Percentiles rank a stretch among this genome's conserved stretches.
phyloP scores from a whole-genome alignment of 2,888 invertebrate genomes.

The Spisula subtruncata region DNA sequence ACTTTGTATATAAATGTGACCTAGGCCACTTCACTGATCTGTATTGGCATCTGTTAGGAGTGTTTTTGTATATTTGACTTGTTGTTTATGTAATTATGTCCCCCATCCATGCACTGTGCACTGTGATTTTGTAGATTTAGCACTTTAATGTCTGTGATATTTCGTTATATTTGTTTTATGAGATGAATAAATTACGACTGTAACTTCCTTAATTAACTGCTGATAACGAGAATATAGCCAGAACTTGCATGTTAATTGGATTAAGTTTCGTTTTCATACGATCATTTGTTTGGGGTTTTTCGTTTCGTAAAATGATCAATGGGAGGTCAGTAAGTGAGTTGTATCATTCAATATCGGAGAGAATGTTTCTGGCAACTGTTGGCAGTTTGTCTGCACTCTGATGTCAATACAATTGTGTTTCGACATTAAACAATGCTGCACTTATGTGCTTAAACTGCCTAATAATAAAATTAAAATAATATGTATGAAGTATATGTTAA shows the following conservation, averaged over 20 bases:
- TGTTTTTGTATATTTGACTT: neutral
- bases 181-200: neutral
- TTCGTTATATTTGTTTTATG: neutral
- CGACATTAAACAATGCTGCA: no score
- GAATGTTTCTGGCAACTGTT: no score
- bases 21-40: no score
- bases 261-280: neutral
- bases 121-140: conserved; percentile 18
- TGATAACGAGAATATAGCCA: neutral
- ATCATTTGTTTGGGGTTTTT: neutral
- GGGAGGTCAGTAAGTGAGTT: neutral
- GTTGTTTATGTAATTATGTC: neutral
- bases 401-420: no score
- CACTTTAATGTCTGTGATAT: conserved; percentile 15
- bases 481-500: no score
- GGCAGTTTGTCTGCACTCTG: no score
- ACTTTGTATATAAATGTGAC: no score
- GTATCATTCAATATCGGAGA: no score
- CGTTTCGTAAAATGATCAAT: neutral
- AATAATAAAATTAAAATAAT: no score
- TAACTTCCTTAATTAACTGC: neutral
- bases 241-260: neutral
- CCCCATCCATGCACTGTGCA: conserved; percentile 4
- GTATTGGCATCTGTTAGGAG: no score
- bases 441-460: no score